A percentile compares a stretch with the other conserved stretches of the same genome.
phyloP scores from a whole-genome alignment of 2,113 vertebrate species.

The Oreocharis arfaki region DNA sequence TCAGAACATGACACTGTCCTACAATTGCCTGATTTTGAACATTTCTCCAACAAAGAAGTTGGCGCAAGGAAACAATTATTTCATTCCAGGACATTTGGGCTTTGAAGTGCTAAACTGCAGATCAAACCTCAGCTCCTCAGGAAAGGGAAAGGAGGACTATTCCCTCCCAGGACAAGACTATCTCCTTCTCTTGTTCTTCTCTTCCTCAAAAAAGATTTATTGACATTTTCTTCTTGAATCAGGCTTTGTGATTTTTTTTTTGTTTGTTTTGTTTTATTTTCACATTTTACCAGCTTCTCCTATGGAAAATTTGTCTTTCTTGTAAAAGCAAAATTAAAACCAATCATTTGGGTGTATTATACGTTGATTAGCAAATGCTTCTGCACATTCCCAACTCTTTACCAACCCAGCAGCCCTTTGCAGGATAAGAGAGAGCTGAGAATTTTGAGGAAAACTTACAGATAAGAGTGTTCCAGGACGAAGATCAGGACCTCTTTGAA shows the following conservation, averaged over 20 bases:
- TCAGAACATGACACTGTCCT: rapidly evolving
- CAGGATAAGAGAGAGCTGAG: neutral
- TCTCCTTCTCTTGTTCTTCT: neutral
- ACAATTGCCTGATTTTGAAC: neutral
- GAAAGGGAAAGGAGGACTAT: neutral
- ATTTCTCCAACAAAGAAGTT: neutral
- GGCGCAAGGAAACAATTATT: neutral
- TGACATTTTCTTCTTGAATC: neutral
- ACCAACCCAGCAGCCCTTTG: neutral
- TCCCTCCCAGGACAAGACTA: neutral
- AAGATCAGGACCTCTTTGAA: neutral
- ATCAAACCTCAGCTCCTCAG: neutral
- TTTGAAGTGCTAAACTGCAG: neutral
- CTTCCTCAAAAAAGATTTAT: neutral
- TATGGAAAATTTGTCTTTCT: neutral
- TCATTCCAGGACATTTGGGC: neutral
- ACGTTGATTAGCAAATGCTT: neutral
- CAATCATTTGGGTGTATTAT: neutral
- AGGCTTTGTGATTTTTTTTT: neutral
- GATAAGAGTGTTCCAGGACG: neutral
- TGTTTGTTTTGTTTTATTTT: neutral
- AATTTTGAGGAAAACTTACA: neutral
- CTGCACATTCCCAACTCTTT: neutral
- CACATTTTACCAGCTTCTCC: neutral
- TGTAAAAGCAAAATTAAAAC: neutral